Percentiles rank a stretch among this genome's conserved stretches.
Evolutionary conservation across 2,113 vertebrate genomes (phyloP).

Genomic region (Neofelis nebulosa): DNA sequence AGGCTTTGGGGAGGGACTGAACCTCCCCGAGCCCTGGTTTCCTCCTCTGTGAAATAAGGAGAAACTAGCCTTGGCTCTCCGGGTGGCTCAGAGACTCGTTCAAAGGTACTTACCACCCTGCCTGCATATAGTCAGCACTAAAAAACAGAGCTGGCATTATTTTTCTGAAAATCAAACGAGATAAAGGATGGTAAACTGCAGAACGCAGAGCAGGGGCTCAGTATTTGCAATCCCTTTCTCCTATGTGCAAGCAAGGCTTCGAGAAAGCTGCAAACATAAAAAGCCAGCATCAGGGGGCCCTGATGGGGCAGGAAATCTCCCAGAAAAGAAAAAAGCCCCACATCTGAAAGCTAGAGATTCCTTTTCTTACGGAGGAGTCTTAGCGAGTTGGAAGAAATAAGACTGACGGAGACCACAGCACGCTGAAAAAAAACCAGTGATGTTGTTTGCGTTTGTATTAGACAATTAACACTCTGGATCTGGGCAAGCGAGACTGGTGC

Average conservation of each 20-base stretch:
- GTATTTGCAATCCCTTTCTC: neutral
- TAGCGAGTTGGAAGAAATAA: neutral
- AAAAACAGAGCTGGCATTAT: neutral
- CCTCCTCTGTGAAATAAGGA: neutral
- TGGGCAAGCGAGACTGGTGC: accelerated
- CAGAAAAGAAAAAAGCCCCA: neutral
- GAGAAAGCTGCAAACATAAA: neutral
- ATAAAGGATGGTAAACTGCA: neutral
- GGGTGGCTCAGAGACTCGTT: neutral
- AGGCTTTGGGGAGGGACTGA: neutral
- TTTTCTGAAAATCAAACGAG: neutral
- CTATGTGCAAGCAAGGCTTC: neutral
- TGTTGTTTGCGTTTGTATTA: accelerated
- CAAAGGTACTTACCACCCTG: neutral
- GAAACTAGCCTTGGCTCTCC: neutral
- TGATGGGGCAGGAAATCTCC: neutral
- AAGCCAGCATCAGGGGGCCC: neutral
- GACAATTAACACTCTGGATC: neutral
- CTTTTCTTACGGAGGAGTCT: neutral
- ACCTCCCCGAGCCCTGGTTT: neutral
- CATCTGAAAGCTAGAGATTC: neutral
- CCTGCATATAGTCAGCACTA: neutral
- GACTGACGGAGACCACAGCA: neutral
- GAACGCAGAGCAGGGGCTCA: neutral
- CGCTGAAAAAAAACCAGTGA: neutral